These are phyloP conservation scores for Maccullochella peelii DNA, from an alignment of 2,113 vertebrate species.

Conservation along the genomic window DNA sequence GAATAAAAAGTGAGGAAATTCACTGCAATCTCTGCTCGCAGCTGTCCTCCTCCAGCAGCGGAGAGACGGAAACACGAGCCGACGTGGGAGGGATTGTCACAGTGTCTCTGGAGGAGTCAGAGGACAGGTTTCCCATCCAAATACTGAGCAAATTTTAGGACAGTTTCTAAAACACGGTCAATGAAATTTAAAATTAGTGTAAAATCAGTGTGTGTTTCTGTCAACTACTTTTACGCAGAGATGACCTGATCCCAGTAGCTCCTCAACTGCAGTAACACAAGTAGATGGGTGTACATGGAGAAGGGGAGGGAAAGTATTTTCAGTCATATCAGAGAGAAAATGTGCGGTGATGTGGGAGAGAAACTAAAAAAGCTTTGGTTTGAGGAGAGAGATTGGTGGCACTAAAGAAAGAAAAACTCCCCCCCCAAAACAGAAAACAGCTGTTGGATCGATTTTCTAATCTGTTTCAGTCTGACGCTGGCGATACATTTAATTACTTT, in stretches of 20 bases:
- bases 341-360: neutral
- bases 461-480: neutral
- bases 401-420: neutral
- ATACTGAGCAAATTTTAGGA: neutral
- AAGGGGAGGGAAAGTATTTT: no score
- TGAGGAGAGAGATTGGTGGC: neutral
- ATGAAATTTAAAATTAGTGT: neutral
- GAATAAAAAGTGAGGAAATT: slow-evolving; percentile 40
- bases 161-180: neutral
- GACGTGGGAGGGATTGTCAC: neutral
- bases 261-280: neutral
- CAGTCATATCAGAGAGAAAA: neutral
- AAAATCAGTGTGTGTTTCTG: neutral
- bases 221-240: neutral
- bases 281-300: neutral
- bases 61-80: neutral
- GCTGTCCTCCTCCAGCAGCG: slow-evolving; percentile 6
- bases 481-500: slow-evolving; percentile 19
- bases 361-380: neutral
- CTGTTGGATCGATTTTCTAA: slow-evolving; percentile 21
- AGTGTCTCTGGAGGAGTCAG: neutral
- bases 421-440: slow-evolving; percentile 1
- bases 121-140: slow-evolving; percentile 7
- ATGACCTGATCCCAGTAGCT: neutral
- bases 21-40: slow-evolving; percentile 39